These are phyloP conservation scores for Smutsia temminckii DNA, from an alignment of 2,797 vertebrate genomes.

Conservation along the genomic window DNA sequence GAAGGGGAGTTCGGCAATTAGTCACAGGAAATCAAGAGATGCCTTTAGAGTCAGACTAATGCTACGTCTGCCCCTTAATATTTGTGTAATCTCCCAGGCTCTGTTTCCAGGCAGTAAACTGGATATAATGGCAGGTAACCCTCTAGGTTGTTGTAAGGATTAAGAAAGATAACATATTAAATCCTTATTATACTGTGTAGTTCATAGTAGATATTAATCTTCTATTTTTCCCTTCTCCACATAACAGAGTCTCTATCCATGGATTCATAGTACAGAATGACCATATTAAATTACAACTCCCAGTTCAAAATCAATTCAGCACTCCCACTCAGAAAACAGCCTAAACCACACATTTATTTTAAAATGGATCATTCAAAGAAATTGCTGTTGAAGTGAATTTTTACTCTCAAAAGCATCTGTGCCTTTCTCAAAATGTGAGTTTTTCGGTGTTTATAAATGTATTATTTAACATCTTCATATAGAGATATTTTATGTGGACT, in stretches of 20 bases:
- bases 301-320: constrained; percentile 1
- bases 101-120: neutral
- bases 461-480: neutral
- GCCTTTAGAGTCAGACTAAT: neutral
- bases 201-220: neutral
- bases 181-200: neutral
- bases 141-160: neutral
- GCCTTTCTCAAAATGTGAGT: constrained; percentile 11
- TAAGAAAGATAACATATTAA: neutral
- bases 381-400: constrained; percentile 39
- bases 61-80: neutral
- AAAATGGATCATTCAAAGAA: constrained; percentile 33
- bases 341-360: neutral
- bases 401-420: constrained; percentile 7
- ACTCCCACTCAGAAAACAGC: constrained; percentile 40
- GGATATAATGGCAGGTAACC: neutral
- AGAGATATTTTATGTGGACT: neutral
- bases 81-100: neutral
- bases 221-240: neutral
- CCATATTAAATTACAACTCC: neutral
- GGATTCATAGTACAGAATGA: neutral
- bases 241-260: neutral
- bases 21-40: neutral
- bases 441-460: neutral
- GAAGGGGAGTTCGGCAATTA: neutral